phyloP scores from a whole-genome alignment of 1,140 invertebrate genomes.

The Drosophila rufa region DNA sequence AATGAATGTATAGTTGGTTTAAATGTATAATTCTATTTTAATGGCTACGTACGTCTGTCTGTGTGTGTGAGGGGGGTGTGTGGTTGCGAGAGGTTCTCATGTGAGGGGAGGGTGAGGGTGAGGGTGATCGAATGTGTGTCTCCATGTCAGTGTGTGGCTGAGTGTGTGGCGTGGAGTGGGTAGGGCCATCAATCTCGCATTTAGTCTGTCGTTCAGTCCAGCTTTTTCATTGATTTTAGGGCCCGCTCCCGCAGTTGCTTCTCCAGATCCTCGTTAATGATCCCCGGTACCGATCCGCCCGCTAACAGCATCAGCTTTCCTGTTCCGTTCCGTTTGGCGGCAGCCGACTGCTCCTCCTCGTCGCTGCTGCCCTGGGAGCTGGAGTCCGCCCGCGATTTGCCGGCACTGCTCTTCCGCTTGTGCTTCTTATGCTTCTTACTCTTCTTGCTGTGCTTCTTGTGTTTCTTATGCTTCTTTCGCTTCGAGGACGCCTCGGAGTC shows the following conservation, averaged over 20 bases:
- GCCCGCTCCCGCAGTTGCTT: constrained; percentile 95
- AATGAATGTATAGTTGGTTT: constrained; percentile 70
- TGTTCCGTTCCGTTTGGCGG: constrained; percentile 77
- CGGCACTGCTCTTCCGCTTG: constrained; percentile 86
- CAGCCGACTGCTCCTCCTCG: constrained; percentile 66
- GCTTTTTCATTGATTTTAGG: constrained; percentile 88
- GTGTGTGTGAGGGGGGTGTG: background rate
- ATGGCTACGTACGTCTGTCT: constrained; percentile 71
- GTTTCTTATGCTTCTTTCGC: constrained; percentile 88
- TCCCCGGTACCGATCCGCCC: constrained; percentile 86
- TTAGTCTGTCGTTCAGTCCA: constrained; percentile 68
- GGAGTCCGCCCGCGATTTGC: constrained; percentile 86
- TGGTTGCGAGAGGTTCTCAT: constrained; percentile 10
- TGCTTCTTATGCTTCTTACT: constrained; percentile 89
- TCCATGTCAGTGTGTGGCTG: constrained; percentile 10
- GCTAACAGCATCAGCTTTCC: constrained; percentile 87
- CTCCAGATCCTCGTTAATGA: constrained; percentile 92
- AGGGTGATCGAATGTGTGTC: background rate
- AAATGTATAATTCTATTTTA: constrained; percentile 61
- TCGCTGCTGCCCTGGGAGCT: constrained; percentile 87
- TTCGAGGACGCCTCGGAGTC: constrained; percentile 88
- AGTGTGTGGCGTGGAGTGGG: constrained; percentile 9
- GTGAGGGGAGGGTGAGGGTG: constrained; percentile 4
- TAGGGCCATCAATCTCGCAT: constrained; percentile 27
- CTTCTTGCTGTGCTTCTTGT: constrained; percentile 90